Conservation (phyloP, 2,797 vertebrate species). For the Pipistrellus pygmaeus region DNA sequence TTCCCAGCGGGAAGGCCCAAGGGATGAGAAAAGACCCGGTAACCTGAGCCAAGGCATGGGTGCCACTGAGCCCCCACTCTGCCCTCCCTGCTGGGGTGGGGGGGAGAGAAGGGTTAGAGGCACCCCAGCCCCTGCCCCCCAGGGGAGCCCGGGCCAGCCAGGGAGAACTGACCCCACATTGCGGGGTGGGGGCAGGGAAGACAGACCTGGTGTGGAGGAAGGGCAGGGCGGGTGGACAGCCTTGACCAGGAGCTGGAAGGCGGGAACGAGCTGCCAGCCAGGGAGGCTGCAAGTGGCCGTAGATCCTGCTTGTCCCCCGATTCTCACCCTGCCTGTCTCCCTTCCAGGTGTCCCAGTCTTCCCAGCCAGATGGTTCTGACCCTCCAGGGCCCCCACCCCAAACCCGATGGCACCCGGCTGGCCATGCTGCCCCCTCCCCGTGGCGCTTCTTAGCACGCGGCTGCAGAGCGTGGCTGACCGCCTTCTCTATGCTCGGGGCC, state of each 20-base stretch:
- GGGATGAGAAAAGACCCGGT: background rate
- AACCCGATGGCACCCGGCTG: background rate
- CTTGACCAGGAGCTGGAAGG: background rate
- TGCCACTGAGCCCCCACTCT: background rate
- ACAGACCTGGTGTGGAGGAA: rapidly evolving
- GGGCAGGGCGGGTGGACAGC: rapidly evolving
- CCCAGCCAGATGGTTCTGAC: background rate
- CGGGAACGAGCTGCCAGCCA: rapidly evolving
- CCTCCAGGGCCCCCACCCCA: background rate
- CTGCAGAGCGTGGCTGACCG: background rate
- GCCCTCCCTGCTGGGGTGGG: rapidly evolving
- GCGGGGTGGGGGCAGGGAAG: rapidly evolving
- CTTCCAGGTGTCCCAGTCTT: slow-evolving; percentile 58
- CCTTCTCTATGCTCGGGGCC: background rate
- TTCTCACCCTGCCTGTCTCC: slow-evolving; percentile 11
- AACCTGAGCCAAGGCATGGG: background rate
- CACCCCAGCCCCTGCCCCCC: background rate
- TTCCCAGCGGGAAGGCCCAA: background rate
- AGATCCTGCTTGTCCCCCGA: background rate
- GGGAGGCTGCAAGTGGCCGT: background rate
- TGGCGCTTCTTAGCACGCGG: background rate
- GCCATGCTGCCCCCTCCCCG: background rate
- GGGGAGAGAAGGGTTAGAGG: rapidly evolving
- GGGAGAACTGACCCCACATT: rapidly evolving
- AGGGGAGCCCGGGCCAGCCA: rapidly evolving